Evolutionary conservation across 1,140 invertebrate genomes (phyloP).

Genomic region (Aphidius ervi): DNA sequence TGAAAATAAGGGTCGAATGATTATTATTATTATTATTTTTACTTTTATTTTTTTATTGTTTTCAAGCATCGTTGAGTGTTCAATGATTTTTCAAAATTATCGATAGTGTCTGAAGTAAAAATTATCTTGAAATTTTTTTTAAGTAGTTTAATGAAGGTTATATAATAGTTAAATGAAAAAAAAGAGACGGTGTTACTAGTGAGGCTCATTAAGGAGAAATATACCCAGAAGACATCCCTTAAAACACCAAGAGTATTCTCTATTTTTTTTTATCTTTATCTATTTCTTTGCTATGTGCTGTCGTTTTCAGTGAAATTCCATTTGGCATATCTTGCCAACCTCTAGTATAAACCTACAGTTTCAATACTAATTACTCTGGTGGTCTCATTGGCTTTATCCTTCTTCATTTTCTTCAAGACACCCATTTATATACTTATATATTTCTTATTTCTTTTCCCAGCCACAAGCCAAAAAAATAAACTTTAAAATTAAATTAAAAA

Average conservation of each 20-base stretch:
- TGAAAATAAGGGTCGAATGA: too few species aligned
- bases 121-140: conserved; percentile 27
- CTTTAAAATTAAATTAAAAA: too few species aligned
- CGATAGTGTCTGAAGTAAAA: too few species aligned
- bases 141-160: conserved; percentile 6
- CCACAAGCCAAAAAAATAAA: too few species aligned
- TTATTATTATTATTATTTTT: too few species aligned
- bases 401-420: not conserved
- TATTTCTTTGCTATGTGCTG: not conserved
- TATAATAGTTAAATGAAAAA: conserved; percentile 19
- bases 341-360: not conserved
- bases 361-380: conserved; percentile 36
- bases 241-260: conserved; percentile 22
- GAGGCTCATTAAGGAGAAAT: conserved; percentile 38
- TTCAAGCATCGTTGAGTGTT: too few species aligned
- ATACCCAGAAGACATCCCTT: conserved; percentile 35
- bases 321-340: too few species aligned
- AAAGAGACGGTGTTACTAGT: conserved; percentile 37
- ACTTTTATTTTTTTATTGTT: too few species aligned
- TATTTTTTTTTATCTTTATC: not conserved
- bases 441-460: too few species aligned
- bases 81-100: too few species aligned
- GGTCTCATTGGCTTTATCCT: conserved; percentile 12
- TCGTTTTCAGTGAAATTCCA: not conserved
- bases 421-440: too few species aligned